Conservation (phyloP, 2,888 invertebrate genomes). For the Argyresthia albistria region DNA sequence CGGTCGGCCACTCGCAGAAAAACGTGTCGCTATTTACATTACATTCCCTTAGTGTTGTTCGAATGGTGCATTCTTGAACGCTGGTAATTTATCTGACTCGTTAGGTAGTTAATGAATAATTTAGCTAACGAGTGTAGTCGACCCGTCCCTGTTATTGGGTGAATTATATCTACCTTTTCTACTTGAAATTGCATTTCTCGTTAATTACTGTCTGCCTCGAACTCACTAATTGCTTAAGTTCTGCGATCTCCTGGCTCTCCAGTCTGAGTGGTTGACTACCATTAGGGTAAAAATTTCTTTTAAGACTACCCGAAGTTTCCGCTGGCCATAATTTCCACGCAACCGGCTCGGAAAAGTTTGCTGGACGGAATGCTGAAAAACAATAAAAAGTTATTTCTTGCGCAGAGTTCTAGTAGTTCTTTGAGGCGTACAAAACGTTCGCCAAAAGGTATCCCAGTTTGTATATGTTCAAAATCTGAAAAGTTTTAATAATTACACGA, state of each 20-base stretch:
- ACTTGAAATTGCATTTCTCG: slow-evolving; percentile 61
- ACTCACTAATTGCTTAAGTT: slow-evolving; percentile 71
- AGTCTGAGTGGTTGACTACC: slow-evolving; percentile 58
- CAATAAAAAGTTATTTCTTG: background rate
- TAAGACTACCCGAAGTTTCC: slow-evolving; percentile 46
- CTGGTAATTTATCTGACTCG: slow-evolving; percentile 44
- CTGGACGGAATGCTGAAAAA: background rate
- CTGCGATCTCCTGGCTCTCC: slow-evolving; percentile 58
- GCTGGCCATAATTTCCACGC: slow-evolving; percentile 43
- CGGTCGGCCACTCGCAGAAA: too few relatives aligned
- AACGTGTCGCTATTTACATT: background rate
- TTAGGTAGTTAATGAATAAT: slow-evolving; percentile 63
- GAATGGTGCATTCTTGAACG: background rate
- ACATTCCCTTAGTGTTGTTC: background rate
- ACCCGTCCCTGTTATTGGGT: slow-evolving; percentile 46
- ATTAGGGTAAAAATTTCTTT: slow-evolving; percentile 54
- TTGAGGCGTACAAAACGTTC: background rate
- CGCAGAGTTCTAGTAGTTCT: background rate
- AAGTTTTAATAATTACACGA: slow-evolving; percentile 13
- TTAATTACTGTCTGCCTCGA: slow-evolving; percentile 68
- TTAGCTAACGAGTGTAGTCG: slow-evolving; percentile 54
- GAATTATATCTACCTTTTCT: slow-evolving; percentile 65
- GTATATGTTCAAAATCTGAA: slow-evolving; percentile 28
- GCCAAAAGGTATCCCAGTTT: slow-evolving; percentile 14
- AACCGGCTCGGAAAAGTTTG: slow-evolving; percentile 13